phyloP scores from a whole-genome alignment of 2,797 vertebrate species.

The Linurgus olivaceus region DNA sequence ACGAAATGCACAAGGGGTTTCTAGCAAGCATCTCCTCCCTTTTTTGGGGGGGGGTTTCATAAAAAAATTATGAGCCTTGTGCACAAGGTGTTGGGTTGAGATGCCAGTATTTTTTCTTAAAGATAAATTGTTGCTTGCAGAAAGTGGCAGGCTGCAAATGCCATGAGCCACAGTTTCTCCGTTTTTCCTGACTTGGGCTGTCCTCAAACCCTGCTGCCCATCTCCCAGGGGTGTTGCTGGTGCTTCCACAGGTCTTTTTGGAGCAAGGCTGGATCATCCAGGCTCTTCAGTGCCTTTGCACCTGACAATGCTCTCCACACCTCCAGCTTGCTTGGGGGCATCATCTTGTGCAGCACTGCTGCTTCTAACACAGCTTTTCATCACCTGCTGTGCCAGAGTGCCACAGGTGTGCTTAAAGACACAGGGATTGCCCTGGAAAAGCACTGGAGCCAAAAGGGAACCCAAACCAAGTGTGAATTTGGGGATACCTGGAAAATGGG shows the following conservation, averaged over 20 bases:
- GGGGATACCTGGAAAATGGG: neutral
- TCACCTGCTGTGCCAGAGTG: neutral
- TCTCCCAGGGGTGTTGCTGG: neutral
- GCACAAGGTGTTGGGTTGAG: neutral
- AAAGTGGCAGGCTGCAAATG: neutral
- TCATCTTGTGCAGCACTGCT: rapidly evolving
- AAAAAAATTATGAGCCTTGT: neutral
- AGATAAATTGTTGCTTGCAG: neutral
- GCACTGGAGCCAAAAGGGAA: neutral
- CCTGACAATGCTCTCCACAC: rapidly evolving
- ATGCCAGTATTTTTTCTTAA: neutral
- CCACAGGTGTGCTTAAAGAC: neutral
- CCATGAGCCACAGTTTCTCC: neutral
- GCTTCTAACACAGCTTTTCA: neutral
- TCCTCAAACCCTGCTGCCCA: neutral
- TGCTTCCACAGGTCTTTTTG: neutral
- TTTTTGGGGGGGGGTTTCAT: rapidly evolving
- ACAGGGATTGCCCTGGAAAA: neutral
- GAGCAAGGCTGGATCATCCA: neutral
- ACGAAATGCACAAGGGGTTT: neutral
- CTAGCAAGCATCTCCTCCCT: neutral
- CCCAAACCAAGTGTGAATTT: neutral
- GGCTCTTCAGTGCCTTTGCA: neutral
- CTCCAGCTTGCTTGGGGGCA: neutral
- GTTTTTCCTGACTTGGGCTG: neutral